A percentile compares a stretch with the other conserved stretches of the same genome.
Conservation (phyloP, 2,888 invertebrate genomes). For the Myopa testacea region DNA sequence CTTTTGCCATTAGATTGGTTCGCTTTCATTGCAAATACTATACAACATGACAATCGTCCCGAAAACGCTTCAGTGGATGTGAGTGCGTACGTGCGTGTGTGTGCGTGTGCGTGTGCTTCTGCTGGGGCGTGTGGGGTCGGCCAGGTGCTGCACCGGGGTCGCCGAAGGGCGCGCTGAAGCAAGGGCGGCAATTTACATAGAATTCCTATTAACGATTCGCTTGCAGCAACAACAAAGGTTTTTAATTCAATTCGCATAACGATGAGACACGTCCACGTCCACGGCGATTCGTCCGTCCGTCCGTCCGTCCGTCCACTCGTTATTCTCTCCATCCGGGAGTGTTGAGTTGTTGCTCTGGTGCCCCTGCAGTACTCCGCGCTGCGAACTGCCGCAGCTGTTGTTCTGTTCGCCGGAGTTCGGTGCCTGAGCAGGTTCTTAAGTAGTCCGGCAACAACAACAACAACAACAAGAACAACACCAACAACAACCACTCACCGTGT, state of each 20-base stretch:
- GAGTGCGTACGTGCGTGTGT: slow-evolving; percentile 8
- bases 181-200: slow-evolving; percentile 14
- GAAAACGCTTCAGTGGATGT: slow-evolving; percentile 5
- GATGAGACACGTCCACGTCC: slow-evolving; percentile 27
- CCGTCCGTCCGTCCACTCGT: not conserved
- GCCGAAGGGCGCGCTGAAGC: not conserved
- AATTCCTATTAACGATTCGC: slow-evolving; percentile 19
- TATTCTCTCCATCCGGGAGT: not conserved
- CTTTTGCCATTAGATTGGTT: slow-evolving; percentile 23
- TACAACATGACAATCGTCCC: slow-evolving; percentile 21
- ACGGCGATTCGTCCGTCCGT: slow-evolving; percentile 12
- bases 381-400: slow-evolving; percentile 7
- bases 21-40: slow-evolving; percentile 12
- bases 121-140: not conserved
- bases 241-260: slow-evolving; percentile 20
- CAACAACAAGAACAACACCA: not conserved
- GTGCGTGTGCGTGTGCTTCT: not conserved
- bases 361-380: too few relatives aligned
- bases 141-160: not conserved
- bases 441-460: not conserved
- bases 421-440: slow-evolving; percentile 22
- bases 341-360: not conserved
- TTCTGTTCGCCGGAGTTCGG: not conserved
- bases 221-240: slow-evolving; percentile 10
- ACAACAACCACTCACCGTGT: not conserved